Conservation (phyloP, 2,888 invertebrate species). For the Limnephilus lunatus region DNA sequence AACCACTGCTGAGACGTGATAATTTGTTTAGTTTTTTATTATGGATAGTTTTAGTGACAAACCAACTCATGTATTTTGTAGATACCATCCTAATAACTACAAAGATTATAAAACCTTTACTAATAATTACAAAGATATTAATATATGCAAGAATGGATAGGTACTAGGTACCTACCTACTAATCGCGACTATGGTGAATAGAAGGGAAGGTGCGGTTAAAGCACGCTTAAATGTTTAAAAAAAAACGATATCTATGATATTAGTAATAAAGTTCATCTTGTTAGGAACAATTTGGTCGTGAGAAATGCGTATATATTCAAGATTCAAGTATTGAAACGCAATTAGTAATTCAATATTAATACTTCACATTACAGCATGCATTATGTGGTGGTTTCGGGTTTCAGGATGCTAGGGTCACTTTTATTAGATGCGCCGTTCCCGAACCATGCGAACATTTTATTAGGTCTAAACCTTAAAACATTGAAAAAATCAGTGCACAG, state of each 20-base stretch:
- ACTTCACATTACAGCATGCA: not conserved
- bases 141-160: too few species aligned
- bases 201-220: not conserved
- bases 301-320: not conserved
- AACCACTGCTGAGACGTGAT: too few species aligned
- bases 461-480: not conserved
- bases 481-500: not conserved
- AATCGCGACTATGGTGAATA: too few species aligned
- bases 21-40: too few species aligned
- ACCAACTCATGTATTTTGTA: not conserved
- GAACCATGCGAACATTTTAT: not conserved
- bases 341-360: conserved; percentile 14
- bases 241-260: too few species aligned
- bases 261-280: not conserved
- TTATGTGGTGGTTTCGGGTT: not conserved
- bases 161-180: too few species aligned
- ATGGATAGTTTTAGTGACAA: too few species aligned
- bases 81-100: not conserved
- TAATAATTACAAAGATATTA: too few species aligned
- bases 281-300: not conserved
- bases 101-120: too few species aligned
- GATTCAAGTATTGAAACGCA: not conserved
- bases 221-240: too few species aligned
- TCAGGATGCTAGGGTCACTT: not conserved
- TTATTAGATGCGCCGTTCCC: not conserved